These are phyloP conservation scores for Melozone crissalis DNA, from an alignment of 2,113 vertebrate genomes.

Conservation along the genomic window DNA sequence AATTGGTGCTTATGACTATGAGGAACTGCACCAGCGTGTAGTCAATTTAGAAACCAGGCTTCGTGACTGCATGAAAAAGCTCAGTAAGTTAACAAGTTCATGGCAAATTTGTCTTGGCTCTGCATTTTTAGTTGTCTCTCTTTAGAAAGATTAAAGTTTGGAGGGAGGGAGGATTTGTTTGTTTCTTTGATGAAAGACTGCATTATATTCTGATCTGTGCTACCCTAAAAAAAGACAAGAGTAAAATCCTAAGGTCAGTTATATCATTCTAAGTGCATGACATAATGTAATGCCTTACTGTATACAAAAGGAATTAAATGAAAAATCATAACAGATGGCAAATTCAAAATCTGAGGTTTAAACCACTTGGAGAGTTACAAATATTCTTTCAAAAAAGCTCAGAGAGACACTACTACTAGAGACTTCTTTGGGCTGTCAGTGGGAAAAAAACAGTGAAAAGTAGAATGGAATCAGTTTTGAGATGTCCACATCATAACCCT, in stretches of 20 bases:
- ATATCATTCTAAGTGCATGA: background rate
- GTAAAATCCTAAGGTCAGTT: background rate
- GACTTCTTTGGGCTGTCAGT: background rate
- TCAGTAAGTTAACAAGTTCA: constrained; percentile 84
- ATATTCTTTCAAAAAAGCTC: background rate
- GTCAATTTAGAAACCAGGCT: constrained; percentile 90
- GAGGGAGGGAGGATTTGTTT: background rate
- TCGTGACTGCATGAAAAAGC: constrained; percentile 96
- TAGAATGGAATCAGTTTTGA: background rate
- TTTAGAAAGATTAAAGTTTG: background rate
- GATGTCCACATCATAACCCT: background rate
- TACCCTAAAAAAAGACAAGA: constrained; percentile 54
- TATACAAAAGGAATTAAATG: background rate
- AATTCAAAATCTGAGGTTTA: background rate
- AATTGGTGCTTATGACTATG: constrained; percentile 94
- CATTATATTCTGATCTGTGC: constrained; percentile 65
- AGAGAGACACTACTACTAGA: background rate
- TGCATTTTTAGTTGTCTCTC: background rate
- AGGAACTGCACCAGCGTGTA: constrained; percentile 92
- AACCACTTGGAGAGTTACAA: background rate
- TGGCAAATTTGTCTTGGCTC: background rate
- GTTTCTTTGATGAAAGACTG: background rate
- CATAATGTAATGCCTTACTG: background rate
- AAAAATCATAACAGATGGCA: background rate
- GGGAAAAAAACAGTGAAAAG: background rate